Evolutionary conservation across 2,888 invertebrate genomes (phyloP), one percentile per base, ranked within the genome.

Genomic region (Abrostola triplasia): DNA sequence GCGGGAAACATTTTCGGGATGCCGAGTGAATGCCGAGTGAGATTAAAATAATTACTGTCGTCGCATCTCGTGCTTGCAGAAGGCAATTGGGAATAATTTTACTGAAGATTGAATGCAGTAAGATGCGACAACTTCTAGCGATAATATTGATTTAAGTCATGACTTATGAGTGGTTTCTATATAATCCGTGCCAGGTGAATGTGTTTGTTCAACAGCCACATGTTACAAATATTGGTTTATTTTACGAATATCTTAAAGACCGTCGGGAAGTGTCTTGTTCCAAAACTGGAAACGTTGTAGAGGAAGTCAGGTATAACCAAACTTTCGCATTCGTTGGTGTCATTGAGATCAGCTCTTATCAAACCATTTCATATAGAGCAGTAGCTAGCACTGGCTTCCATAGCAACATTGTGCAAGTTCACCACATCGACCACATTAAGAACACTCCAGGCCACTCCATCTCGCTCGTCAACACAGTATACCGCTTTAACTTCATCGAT

Each of bases 1-100:
- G 67, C 64, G 49, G 40, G 56, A 62, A 64, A 51, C 72, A 72
- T 72, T 68, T 72, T 72, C 64, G 51, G 72, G 60, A 72, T 72
- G 60, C 58, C 58, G 58, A 60, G 68, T 64, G 64, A 63, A 72
- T 72, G 60, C 60, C 58, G 58, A 58, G 68, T 64, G 64, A 67
- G 72, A 63, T 50, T 63, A 62, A 47, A 47, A 56, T 72, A 72
- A 72, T 68, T 72, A 54, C 64, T 2, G 60, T 51, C 57, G 59
- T 72, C 63, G 67, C 67, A 60, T 72, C 68, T 72, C 60, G 48
- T 7, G 50, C 36, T n/a, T 64, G 41, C 8, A 50, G 48, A 64
- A 24, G 48, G 47, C 5, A 37, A 38, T 57, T 48, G 57, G 49
- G 57, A 58, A 55, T 37, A 47, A 52, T 58, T 61, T 47, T 58